A percentile compares a stretch with the other conserved stretches of the same genome.
Evolutionary conservation across 2,113 vertebrate genomes (phyloP).

Genomic region (Oreochromis aureus): DNA sequence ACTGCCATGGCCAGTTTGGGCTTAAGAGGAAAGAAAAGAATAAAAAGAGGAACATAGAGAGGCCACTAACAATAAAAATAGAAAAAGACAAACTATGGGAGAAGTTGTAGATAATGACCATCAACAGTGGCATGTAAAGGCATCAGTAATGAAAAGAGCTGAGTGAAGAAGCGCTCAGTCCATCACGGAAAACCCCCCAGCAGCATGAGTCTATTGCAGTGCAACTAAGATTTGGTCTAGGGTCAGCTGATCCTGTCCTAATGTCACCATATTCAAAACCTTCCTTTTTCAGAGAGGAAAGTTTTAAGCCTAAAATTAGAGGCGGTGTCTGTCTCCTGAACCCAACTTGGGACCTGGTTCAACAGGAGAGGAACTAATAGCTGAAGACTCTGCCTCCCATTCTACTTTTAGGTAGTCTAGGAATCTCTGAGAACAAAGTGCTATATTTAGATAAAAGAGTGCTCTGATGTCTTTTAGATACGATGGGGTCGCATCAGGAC

Average conservation of each 20-base stretch:
- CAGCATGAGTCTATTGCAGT: neutral
- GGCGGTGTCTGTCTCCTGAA: neutral
- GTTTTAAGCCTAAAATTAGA: neutral
- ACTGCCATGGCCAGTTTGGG: neutral
- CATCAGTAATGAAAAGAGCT: neutral
- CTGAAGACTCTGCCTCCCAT: neutral
- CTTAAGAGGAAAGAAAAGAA: neutral
- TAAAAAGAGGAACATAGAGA: neutral
- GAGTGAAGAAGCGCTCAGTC: neutral
- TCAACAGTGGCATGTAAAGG: neutral
- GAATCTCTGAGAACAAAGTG: neutral
- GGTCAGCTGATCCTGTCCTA: neutral
- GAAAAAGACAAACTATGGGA: neutral
- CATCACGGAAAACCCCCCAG: neutral
- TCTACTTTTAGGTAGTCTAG: neutral
- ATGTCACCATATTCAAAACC: neutral
- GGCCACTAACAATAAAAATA: neutral
- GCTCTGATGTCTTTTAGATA: neutral
- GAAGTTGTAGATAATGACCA: neutral
- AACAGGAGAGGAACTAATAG: neutral
- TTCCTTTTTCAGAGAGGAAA: neutral
- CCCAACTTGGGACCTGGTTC: neutral
- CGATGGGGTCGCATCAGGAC: neutral
- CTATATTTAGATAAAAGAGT: neutral
- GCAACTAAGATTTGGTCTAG: neutral